These are phyloP conservation scores for Amiota communis DNA, from an alignment of 2,888 invertebrate genomes.

Conservation along the genomic window DNA sequence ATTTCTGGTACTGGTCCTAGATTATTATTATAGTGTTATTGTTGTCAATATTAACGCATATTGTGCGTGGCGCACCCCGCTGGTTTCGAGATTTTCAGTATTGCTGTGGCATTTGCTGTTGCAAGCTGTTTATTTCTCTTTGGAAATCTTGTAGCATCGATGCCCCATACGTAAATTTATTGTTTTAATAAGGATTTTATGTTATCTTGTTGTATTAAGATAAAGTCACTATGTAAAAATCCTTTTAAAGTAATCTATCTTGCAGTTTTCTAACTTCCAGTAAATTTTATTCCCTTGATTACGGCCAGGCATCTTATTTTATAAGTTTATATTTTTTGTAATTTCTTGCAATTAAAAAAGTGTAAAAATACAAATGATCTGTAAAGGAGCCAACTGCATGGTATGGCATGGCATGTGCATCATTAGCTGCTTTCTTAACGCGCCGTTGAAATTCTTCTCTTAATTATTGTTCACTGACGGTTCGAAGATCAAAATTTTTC, in stretches of 20 bases:
- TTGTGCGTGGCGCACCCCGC: slow-evolving; percentile 25
- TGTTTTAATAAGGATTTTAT: no score
- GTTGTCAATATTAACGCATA: slow-evolving; percentile 21
- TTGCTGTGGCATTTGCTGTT: not conserved
- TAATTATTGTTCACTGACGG: not conserved
- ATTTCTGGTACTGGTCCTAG: not conserved
- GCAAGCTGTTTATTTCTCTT: not conserved
- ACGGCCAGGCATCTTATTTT: no score
- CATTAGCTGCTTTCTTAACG: slow-evolving; percentile 40
- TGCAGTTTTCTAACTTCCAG: no score
- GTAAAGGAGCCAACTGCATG: slow-evolving; percentile 37
- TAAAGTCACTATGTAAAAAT: no score
- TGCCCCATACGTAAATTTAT: no score
- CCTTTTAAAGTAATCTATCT: no score
- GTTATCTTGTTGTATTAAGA: no score
- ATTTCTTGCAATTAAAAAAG: slow-evolving; percentile 27
- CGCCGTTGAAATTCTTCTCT: not conserved
- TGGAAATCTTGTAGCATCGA: no score
- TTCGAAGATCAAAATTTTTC: no score
- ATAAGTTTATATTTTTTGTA: no score
- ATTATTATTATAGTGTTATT: slow-evolving; percentile 13
- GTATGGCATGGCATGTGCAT: slow-evolving; percentile 41
- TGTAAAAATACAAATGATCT: slow-evolving; percentile 46
- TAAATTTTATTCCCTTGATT: not conserved
- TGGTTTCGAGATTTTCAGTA: not conserved